Evolutionary conservation across 2,888 invertebrate species (phyloP).

Genomic region (Catotricha subobsoleta): DNA sequence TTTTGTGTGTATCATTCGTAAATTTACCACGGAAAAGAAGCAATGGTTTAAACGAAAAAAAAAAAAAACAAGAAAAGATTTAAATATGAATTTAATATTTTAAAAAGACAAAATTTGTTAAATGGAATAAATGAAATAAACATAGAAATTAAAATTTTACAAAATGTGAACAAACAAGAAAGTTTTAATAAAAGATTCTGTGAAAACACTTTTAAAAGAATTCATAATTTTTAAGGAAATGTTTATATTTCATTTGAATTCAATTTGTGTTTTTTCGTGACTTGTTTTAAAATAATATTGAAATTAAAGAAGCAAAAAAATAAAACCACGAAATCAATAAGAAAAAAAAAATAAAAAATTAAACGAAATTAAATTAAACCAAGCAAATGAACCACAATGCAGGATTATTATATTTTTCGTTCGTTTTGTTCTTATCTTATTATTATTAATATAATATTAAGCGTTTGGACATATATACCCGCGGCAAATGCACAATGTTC

Average conservation of each 20-base stretch:
- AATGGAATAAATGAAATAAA: too few species aligned
- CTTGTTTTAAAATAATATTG: background rate
- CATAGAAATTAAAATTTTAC: too few species aligned
- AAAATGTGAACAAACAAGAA: background rate
- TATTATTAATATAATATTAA: background rate
- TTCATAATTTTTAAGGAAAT: background rate
- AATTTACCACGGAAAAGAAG: too few species aligned
- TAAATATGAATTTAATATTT: too few species aligned
- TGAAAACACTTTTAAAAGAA: background rate
- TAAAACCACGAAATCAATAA: background rate
- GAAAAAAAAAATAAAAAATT: background rate
- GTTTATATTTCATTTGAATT: background rate
- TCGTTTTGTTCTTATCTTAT: background rate
- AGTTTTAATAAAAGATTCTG: background rate
- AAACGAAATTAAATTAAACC: background rate
- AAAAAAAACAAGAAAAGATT: too few species aligned
- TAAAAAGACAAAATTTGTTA: too few species aligned
- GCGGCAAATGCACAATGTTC: slow-evolving; percentile 19
- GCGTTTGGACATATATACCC: background rate
- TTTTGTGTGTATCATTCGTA: too few species aligned
- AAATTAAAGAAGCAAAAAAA: background rate
- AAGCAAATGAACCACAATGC: slow-evolving; percentile 1
- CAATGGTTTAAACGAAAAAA: too few species aligned
- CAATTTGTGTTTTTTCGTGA: too few species aligned
- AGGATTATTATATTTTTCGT: slow-evolving; percentile 3